A percentile compares a stretch with the other conserved stretches of the same genome.
phyloP scores from a whole-genome alignment of 1,140 invertebrate genomes.

The Calephelis nemesis region DNA sequence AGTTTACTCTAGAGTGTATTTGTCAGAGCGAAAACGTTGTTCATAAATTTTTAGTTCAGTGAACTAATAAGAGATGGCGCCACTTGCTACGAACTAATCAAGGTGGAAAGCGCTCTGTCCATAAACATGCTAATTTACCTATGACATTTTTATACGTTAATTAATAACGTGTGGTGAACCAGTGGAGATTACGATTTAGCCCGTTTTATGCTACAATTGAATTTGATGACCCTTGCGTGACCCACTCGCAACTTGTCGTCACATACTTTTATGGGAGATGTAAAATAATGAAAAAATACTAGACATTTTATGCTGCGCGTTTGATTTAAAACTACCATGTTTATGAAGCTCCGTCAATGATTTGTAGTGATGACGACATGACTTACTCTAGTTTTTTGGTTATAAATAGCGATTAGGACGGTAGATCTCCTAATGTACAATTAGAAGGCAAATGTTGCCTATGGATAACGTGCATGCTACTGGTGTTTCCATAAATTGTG shows the following conservation, averaged over 20 bases:
- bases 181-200: conserved; percentile 67
- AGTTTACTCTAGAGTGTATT: no score
- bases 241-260: conserved; percentile 46
- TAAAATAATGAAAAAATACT: conserved; percentile 74
- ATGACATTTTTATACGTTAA: conserved; percentile 77
- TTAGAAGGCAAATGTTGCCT: no score
- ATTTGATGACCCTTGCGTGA: conserved; percentile 70
- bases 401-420: no score
- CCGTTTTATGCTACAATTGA: conserved; percentile 69
- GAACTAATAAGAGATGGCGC: conserved; percentile 33
- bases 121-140: conserved; percentile 73
- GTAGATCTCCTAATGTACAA: no score
- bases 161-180: conserved; percentile 66
- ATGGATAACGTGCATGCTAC: no score
- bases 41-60: not conserved
- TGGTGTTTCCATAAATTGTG: no score
- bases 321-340: conserved; percentile 59
- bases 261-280: conserved; percentile 68
- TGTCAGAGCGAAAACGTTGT: no score
- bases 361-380: not conserved
- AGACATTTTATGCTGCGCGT: conserved; percentile 52
- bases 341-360: conserved; percentile 34
- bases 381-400: no score
- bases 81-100: conserved; percentile 36
- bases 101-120: conserved; percentile 34